A percentile compares a stretch with the other conserved stretches of the same genome.
These are phyloP conservation scores for Anguilla megastoma DNA, from an alignment of 2,797 vertebrate genomes.

Conservation along the genomic window DNA sequence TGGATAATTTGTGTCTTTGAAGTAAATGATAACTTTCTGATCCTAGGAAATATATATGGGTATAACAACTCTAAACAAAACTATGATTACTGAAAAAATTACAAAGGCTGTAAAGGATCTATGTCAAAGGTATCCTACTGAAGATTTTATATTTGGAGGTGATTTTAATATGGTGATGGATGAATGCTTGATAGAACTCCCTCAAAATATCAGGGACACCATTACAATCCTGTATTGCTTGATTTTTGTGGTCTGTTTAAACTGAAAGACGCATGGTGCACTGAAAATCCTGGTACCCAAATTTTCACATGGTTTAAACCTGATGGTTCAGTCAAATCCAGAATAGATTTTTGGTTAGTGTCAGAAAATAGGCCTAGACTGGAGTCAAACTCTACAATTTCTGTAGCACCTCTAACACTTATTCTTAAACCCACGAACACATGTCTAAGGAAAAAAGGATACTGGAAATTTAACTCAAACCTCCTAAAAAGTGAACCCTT, in stretches of 20 bases:
- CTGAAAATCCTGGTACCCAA: not conserved
- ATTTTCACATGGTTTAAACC: too few relatives aligned
- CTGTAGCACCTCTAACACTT: not conserved
- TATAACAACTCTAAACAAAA: not conserved
- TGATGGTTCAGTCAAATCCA: slow-evolving; percentile 9
- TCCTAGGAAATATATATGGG: not conserved
- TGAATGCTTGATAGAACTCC: slow-evolving; percentile 14
- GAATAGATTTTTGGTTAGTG: not conserved
- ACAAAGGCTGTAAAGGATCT: not conserved
- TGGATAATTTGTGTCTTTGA: not conserved
- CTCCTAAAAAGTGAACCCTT: not conserved
- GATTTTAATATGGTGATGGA: not conserved
- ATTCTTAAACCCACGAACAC: not conserved
- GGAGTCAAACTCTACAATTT: not conserved
- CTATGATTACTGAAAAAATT: not conserved
- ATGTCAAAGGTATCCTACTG: not conserved
- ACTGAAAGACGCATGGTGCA: not conserved
- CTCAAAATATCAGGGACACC: not conserved
- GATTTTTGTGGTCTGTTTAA: not conserved
- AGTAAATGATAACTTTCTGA: not conserved
- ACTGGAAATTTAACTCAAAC: not conserved
- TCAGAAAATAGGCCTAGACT: not conserved
- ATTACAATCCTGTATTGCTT: not conserved
- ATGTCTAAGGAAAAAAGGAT: not conserved
- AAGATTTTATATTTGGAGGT: not conserved